phyloP scores from a whole-genome alignment of 1,140 invertebrate species.

The Lepidurus arcticus region DNA sequence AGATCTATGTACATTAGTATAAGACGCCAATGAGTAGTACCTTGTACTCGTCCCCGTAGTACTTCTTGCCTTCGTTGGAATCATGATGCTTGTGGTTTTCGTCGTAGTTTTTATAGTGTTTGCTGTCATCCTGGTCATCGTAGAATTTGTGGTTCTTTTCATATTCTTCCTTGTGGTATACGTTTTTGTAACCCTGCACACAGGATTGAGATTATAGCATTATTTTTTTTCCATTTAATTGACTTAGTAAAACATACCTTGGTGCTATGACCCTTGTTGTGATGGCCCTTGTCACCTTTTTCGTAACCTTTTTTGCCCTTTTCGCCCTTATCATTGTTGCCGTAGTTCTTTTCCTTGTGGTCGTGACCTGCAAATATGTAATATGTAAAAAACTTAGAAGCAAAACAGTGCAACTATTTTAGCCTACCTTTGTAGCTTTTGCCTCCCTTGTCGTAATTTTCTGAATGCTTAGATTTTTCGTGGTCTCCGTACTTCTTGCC shows the following conservation, averaged over 20 bases:
- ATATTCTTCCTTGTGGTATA: slow-evolving; percentile 41
- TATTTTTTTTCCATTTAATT: neutral
- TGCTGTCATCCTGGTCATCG: slow-evolving; percentile 37
- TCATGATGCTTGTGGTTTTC: slow-evolving; percentile 36
- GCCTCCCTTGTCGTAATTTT: slow-evolving; percentile 32
- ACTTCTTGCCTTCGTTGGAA: slow-evolving; percentile 36
- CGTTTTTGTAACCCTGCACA: slow-evolving; percentile 40
- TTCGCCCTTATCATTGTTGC: slow-evolving; percentile 35
- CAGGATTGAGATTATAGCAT: neutral
- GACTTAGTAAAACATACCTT: slow-evolving; percentile 23
- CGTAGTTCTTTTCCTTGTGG: slow-evolving; percentile 32
- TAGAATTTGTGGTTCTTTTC: slow-evolving; percentile 39
- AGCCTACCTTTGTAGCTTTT: slow-evolving; percentile 34
- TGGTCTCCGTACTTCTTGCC: slow-evolving; percentile 36
- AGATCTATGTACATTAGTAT: neutral
- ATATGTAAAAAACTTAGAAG: neutral
- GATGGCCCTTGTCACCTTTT: slow-evolving; percentile 36
- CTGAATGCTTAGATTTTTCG: slow-evolving; percentile 35
- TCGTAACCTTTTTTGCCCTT: slow-evolving; percentile 34
- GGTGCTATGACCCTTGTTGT: slow-evolving; percentile 35
- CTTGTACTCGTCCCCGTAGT: slow-evolving; percentile 34
- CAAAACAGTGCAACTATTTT: neutral
- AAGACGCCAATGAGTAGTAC: neutral
- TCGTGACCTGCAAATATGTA: neutral
- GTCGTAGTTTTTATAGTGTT: slow-evolving; percentile 37